These are phyloP conservation scores for Protosalanx chinensis DNA, from an alignment of 2,797 vertebrate genomes.

Conservation along the genomic window DNA sequence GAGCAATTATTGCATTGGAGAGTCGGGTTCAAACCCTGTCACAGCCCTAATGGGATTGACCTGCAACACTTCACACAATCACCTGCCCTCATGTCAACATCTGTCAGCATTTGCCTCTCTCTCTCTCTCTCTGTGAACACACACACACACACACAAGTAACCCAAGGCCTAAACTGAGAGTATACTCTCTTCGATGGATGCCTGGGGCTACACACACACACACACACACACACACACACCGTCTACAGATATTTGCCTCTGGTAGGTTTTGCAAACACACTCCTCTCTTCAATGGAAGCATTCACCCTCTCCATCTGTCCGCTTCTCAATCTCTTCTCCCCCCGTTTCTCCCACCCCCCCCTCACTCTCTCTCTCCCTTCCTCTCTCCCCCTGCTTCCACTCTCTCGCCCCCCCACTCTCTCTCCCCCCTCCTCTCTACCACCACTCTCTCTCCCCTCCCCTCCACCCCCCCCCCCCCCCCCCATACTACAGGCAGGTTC, in stretches of 20 bases:
- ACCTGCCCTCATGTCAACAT: slow-evolving; percentile 3
- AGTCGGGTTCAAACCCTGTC: too few species aligned
- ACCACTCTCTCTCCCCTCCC: too few species aligned
- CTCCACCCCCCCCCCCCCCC: not conserved
- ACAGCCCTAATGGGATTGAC: not conserved
- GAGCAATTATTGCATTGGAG: too few species aligned
- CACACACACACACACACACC: slow-evolving; percentile 17
- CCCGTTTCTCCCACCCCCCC: too few species aligned
- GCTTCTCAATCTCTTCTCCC: slow-evolving; percentile 14
- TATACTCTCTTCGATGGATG: not conserved
- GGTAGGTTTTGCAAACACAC: slow-evolving; percentile 45
- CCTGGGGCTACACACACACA: not conserved
- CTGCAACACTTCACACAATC: slow-evolving; percentile 1
- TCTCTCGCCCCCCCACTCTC: not conserved
- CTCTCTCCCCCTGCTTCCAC: not conserved
- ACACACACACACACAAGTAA: slow-evolving; percentile 10
- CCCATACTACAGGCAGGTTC: not conserved
- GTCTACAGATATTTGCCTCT: slow-evolving; percentile 14
- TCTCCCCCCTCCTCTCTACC: not conserved
- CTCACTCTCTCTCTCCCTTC: not conserved
- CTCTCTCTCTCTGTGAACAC: slow-evolving; percentile 1
- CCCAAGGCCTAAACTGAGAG: slow-evolving; percentile 2
- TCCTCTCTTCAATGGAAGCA: slow-evolving; percentile 40
- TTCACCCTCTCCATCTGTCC: slow-evolving; percentile 50
- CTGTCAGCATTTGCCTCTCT: not conserved